Conservation (phyloP, 1,140 invertebrate genomes). For the Drosophila prosaltans region DNA sequence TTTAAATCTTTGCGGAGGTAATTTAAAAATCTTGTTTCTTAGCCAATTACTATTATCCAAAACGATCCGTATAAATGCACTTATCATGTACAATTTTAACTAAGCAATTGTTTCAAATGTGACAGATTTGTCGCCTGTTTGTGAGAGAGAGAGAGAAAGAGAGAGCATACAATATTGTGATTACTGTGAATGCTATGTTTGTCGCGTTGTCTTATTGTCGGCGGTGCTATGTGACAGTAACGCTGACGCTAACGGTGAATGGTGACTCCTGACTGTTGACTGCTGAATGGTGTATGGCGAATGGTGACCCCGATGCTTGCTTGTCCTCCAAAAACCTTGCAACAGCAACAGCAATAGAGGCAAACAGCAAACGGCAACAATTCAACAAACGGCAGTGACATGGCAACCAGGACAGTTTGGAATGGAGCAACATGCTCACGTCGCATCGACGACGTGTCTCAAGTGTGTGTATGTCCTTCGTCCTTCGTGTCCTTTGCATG, state of each 20-base stretch:
- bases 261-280: constrained; percentile 38
- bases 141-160: neutral
- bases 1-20: too few relatives aligned
- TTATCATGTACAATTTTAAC: too few relatives aligned
- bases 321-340: constrained; percentile 33
- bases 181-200: constrained; percentile 32
- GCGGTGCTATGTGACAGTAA: constrained; percentile 25
- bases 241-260: constrained; percentile 26
- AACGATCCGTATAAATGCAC: too few relatives aligned
- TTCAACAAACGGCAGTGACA: constrained; percentile 49
- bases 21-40: too few relatives aligned
- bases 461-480: constrained; percentile 40
- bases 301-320: constrained; percentile 44
- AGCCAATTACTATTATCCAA: too few relatives aligned
- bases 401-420: constrained; percentile 44
- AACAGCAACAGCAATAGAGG: neutral
- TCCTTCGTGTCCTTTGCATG: neutral
- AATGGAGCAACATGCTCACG: constrained; percentile 59
- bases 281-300: constrained; percentile 29
- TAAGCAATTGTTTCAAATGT: neutral
- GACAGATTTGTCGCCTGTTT: constrained; percentile 40
- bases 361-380: constrained; percentile 24
- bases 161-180: constrained; percentile 38
- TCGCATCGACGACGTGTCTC: constrained; percentile 64
- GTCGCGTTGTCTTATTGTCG: constrained; percentile 9